Evolutionary conservation across 2,888 invertebrate genomes (phyloP), one percentile per base, ranked within the genome.

Genomic region (Eupithecia exiguata): DNA sequence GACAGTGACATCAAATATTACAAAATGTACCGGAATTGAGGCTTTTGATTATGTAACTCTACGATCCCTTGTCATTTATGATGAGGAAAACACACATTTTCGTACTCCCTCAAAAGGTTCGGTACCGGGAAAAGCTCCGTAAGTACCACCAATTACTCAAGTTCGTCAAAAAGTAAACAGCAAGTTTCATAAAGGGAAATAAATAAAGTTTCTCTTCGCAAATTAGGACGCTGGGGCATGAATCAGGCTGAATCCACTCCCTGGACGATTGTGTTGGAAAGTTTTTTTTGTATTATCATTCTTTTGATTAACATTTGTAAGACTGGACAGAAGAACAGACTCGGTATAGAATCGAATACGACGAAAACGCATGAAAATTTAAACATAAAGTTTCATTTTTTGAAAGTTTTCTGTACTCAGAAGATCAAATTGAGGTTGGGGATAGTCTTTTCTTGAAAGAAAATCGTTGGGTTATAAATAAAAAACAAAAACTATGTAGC

Each of bases 141-240:
- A 62, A 62, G 62, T 62, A 62, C n/a, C 21, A 36, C 14, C 35
- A 65, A n/a, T 35, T 62, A 62, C 62, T 35, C 65, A 65, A 65
- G 65, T 62, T 18, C 16, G 38, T 65, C 30, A 61, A 9, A 61
- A 69, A 38, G n/a, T 65, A 65, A 65, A 65, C 21, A 65, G 36
- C 14, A 65, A 36, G 36, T 30, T 65, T 65, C 65, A 65, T 65
- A 65, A 65, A 18, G 35, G n/a, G n/a, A 36, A 65, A 35, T 62
- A 65, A 65, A 21, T 65, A 65, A 63, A 38, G 38, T 65, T 36
- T 14, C 36, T 63, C 16, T 1, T 30, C 35, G 36, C 21, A 65
- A 65, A 38, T 65, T n/a, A 38, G 62, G 62, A 61, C 61, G 30
- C 18, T 35, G 65, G 36, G 65, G 65, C 65, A 65, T 65, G 65